Conservation (phyloP, 1,140 invertebrate species). For the Trichoplusia ni region DNA sequence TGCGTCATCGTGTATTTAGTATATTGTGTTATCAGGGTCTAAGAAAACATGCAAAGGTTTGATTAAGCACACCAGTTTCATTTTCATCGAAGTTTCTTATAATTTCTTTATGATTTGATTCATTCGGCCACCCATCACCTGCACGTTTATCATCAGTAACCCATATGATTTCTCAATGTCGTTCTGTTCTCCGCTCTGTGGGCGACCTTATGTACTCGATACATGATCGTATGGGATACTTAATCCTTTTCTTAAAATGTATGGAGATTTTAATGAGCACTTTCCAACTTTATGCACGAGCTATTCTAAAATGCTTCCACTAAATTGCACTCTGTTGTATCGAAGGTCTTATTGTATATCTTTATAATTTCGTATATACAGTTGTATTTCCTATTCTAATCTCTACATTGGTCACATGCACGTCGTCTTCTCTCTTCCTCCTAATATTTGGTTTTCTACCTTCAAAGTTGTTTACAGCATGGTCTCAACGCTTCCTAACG, state of each 20-base stretch:
- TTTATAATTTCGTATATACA: slow-evolving; percentile 21
- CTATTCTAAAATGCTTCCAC: slow-evolving; percentile 32
- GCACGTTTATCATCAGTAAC: slow-evolving; percentile 61
- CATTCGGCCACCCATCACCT: slow-evolving; percentile 46
- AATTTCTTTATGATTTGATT: slow-evolving; percentile 53
- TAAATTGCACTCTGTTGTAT: slow-evolving; percentile 35
- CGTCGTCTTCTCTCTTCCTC: slow-evolving; percentile 24
- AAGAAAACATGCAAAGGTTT: slow-evolving; percentile 73
- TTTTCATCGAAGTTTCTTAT: slow-evolving; percentile 55
- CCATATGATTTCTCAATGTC: slow-evolving; percentile 55
- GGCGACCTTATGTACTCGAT: slow-evolving; percentile 40
- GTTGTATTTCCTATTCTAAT: slow-evolving; percentile 22
- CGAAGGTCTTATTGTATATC: slow-evolving; percentile 8
- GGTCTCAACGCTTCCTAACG: slow-evolving; percentile 35
- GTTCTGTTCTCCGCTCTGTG: slow-evolving; percentile 42
- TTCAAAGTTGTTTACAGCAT: slow-evolving; percentile 34
- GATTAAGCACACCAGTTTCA: slow-evolving; percentile 67
- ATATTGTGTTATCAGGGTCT: slow-evolving; percentile 67
- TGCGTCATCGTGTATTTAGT: slow-evolving; percentile 70
- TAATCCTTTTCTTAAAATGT: slow-evolving; percentile 25
- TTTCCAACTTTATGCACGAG: slow-evolving; percentile 32
- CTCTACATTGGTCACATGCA: slow-evolving; percentile 25
- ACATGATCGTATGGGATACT: slow-evolving; percentile 65
- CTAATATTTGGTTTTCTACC: slow-evolving; percentile 21
- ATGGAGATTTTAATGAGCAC: slow-evolving; percentile 22